Conservation (phyloP, 1,140 invertebrate genomes). For the Drosophila kohkoa region DNA sequence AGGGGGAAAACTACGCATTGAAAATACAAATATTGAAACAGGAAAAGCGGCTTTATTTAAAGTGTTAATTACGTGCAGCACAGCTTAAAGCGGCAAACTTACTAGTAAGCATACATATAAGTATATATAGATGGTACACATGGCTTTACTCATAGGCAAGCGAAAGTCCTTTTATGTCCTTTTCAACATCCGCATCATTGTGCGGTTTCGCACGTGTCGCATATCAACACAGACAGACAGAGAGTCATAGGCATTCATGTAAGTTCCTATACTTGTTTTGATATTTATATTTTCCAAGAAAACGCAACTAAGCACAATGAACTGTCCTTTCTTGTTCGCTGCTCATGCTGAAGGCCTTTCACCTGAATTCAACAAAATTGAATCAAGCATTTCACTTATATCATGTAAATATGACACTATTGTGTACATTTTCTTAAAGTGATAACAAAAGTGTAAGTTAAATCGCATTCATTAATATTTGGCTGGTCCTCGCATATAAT, state of each 20-base stretch:
- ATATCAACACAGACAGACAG: slow-evolving; percentile 13
- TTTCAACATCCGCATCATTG: slow-evolving; percentile 16
- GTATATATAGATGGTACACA: not conserved
- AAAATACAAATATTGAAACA: slow-evolving; percentile 78
- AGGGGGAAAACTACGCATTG: slow-evolving; percentile 59
- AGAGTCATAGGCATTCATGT: not conserved
- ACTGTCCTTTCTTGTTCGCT: not conserved
- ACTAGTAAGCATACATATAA: not conserved
- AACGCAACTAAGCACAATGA: slow-evolving; percentile 5
- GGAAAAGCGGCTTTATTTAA: slow-evolving; percentile 60
- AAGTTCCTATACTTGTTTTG: too few species aligned
- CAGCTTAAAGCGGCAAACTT: slow-evolving; percentile 47
- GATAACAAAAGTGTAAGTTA: too few species aligned
- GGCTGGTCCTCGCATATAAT: too few species aligned
- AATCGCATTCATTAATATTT: too few species aligned
- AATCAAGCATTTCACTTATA: slow-evolving; percentile 4
- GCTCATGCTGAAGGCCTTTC: slow-evolving; percentile 3
- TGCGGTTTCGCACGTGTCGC: slow-evolving; percentile 34
- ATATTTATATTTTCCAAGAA: slow-evolving; percentile 10
- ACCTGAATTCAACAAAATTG: slow-evolving; percentile 12
- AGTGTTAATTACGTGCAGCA: slow-evolving; percentile 73
- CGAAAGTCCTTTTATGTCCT: slow-evolving; percentile 26
- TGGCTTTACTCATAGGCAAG: not conserved
- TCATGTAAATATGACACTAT: not conserved
- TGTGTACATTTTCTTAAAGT: too few species aligned